Base-by-base conservation (phyloP, 1,140 invertebrate genomes). In the Pogonus chalceus region DNA sequence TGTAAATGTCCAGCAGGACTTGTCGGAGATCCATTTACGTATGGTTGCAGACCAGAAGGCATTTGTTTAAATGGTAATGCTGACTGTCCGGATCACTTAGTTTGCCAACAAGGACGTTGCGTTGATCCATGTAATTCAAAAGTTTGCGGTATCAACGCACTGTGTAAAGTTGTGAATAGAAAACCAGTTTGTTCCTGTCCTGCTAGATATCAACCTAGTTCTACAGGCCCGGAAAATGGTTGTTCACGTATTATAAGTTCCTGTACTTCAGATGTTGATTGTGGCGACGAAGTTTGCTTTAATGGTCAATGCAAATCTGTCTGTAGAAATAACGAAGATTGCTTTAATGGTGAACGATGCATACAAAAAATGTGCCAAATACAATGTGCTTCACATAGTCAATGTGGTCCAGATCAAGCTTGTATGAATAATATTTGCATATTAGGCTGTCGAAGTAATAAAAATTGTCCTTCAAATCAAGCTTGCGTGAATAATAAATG, bases 401-500 rank as follows among this genome's bases (percentile, higher is more conserved):
- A 92, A 65, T 94, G 92, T 67, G 78, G 83, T 50, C 65, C 69
- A 1, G 81, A 83, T 52, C 80, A 92, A 71, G 88, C 88, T n/a
- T 94, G 91, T 65, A 70, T 85, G 1, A 79, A 77, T 51, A 87
- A 86, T 10, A 76, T 84, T 48, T 94, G 90, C 60, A 73, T 84
- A 2, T 69, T 91, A 26, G 91, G 90, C 21, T 94, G 91, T 64
- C 78, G 89, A 65, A 81, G 78, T 56, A 88, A 90, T 63, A 80
- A 81, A 62, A 86, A 92, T 59, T 95, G 92, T 65, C 73, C 77
- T 3, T 73, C 71, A 16, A 76, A 82, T 49, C 77, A 91, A 65
- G 82, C 88, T 1, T 94, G 91, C 63, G 78, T 92, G 18, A 84
- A 87, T 49, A 88, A 85, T 62, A 86, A 85, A 69, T 94, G 91